Base-by-base conservation (phyloP, 2,888 invertebrate species). In the Megalurothrips usitatus region DNA sequence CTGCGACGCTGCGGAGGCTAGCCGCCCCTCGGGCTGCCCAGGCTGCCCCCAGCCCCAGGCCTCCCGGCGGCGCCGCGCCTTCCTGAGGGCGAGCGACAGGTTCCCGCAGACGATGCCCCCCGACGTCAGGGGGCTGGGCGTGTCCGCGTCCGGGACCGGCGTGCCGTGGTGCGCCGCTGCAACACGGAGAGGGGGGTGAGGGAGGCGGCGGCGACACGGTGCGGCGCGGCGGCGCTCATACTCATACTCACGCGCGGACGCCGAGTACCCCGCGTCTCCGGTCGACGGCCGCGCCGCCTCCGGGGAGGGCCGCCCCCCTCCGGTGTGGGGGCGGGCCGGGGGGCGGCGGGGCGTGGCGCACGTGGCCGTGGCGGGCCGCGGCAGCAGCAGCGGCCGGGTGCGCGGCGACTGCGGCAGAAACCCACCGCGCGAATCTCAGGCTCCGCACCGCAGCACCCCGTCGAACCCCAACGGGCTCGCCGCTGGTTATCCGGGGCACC, bases 331-430 rank as follows among this genome's bases (percentile, higher is more conserved):
- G 68, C 68, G 68, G 68, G 58, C 68, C 10, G 26, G 68, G 68
- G 68, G 68, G 68, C 10, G 68, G 68, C 68, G 68, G 11, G 68
- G 68, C 1, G 68, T 75, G 68, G 68, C 68, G 68, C 68, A 75
- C 26, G 68, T 23, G 23, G 68, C 68, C 11, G 68, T 75, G 26
- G 68, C 68, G 68, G 68, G 68, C 68, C 68, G 68, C 1, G 68
- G 68, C 68, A 23, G 23, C 23, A 75, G 68, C 68, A 75, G 68
- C 26, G 68, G 68, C 23, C 68, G n/a, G 23, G n/a, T 23, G 68
- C 68, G 26, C 68, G 23, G 68, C 14, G 52, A 19, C 52, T 2
- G 52, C 52, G 49, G 10, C 49, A 49, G 49, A 49, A 49, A 14
- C 49, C 9, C 49, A 9, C 49, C 49, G 49, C 10, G 10, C 9